Percentiles rank a stretch among this genome's conserved stretches.
Conservation (phyloP, 2,113 vertebrate genomes). For the Corynorhinus townsendii region DNA sequence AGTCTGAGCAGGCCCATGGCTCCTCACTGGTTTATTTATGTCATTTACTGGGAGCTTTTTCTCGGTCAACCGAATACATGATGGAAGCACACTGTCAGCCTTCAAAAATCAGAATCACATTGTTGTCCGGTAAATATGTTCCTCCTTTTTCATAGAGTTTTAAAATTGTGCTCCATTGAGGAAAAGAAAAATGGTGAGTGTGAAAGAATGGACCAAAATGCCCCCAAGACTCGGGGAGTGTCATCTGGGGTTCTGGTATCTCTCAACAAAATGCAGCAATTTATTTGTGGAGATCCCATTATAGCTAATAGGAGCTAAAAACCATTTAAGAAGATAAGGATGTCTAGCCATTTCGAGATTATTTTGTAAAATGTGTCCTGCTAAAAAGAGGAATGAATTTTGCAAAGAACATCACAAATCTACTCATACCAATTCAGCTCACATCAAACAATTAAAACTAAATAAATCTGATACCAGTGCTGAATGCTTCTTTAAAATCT, state of each 20-base stretch:
- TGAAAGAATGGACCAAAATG: slow-evolving; percentile 13
- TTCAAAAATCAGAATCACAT: slow-evolving; percentile 57
- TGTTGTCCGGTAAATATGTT: slow-evolving; percentile 53
- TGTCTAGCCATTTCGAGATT: slow-evolving; percentile 63
- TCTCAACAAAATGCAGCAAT: slow-evolving; percentile 32
- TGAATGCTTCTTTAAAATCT: slow-evolving; percentile 60
- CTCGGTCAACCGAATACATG: background rate
- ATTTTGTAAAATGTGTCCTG: slow-evolving; percentile 30
- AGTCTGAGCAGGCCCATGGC: slow-evolving; percentile 50
- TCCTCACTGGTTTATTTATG: slow-evolving; percentile 37
- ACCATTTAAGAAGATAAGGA: slow-evolving; percentile 58
- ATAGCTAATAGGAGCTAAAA: slow-evolving; percentile 65
- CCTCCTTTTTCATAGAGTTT: slow-evolving; percentile 61
- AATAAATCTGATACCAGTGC: slow-evolving; percentile 62
- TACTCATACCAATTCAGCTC: slow-evolving; percentile 52
- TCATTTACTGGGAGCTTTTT: slow-evolving; percentile 60
- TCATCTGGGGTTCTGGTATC: slow-evolving; percentile 52
- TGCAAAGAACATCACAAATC: slow-evolving; percentile 58
- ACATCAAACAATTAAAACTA: slow-evolving; percentile 71
- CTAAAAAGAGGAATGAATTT: slow-evolving; percentile 55
- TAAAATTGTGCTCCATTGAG: slow-evolving; percentile 59
- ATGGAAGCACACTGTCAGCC: slow-evolving; percentile 53
- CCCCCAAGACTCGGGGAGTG: slow-evolving; percentile 10
- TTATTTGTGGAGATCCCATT: slow-evolving; percentile 64
- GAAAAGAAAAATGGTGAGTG: slow-evolving; percentile 57